These are phyloP conservation scores for Agapornis roseicollis DNA, from an alignment of 2,113 vertebrate genomes.

Conservation along the genomic window DNA sequence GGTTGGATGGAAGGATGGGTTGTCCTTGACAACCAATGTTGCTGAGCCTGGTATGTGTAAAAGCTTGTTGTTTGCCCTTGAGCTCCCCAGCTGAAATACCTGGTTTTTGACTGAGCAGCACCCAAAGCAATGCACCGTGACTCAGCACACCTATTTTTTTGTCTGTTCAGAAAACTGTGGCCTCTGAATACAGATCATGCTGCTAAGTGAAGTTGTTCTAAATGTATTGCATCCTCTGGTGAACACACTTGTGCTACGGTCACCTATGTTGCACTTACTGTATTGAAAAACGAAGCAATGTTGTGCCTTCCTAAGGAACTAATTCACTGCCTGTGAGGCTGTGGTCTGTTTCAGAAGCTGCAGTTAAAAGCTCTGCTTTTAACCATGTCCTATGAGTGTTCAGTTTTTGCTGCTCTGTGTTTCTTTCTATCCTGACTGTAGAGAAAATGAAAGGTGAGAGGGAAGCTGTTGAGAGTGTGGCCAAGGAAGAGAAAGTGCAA, in stretches of 20 bases:
- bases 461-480: neutral
- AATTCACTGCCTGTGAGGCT: neutral
- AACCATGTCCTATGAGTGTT: neutral
- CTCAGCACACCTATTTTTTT: neutral
- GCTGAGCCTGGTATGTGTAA: neutral
- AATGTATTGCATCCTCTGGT: neutral
- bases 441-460: conserved; percentile 17
- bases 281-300: neutral
- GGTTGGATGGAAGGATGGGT: neutral
- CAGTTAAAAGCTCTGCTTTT: conserved; percentile 10
- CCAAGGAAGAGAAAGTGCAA: neutral
- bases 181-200: neutral
- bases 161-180: neutral
- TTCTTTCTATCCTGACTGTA: neutral
- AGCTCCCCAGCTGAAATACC: neutral
- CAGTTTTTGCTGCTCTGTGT: neutral
- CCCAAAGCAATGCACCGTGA: neutral
- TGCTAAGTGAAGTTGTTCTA: neutral
- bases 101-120: neutral
- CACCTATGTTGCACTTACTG: neutral
- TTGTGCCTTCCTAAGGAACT: neutral
- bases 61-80: neutral
- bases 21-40: neutral
- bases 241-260: neutral
- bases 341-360: neutral